Evolutionary conservation across 2,888 invertebrate genomes (phyloP).

Genomic region (Chrysolina haemoptera): DNA sequence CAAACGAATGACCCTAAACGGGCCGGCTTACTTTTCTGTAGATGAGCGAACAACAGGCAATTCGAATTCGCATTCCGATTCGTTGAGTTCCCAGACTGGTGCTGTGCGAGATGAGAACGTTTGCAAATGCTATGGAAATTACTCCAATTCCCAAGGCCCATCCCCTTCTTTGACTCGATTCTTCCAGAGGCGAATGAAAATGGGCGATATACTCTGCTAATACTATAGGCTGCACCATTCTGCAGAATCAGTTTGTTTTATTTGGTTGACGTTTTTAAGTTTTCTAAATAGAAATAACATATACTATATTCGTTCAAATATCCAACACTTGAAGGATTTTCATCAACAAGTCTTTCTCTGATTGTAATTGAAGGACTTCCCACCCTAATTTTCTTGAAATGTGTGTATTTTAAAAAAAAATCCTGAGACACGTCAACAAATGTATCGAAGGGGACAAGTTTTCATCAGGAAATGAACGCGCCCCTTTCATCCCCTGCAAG

Average conservation of each 20-base stretch:
- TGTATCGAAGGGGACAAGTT: too few species aligned
- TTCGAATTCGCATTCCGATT: slow-evolving; percentile 83
- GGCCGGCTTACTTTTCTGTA: slow-evolving; percentile 81
- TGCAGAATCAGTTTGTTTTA: slow-evolving; percentile 56
- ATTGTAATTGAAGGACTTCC: too few species aligned
- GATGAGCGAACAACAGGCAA: slow-evolving; percentile 85
- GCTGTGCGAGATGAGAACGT: slow-evolving; percentile 79
- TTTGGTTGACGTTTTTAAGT: neutral
- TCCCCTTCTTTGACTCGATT: slow-evolving; percentile 73
- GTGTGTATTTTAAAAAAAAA: too few species aligned
- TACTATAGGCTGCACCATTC: slow-evolving; percentile 76
- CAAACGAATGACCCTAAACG: too few species aligned
- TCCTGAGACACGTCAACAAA: too few species aligned
- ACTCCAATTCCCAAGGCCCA: slow-evolving; percentile 78
- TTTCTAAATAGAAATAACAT: too few species aligned
- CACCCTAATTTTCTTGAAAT: too few species aligned
- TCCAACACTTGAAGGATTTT: too few species aligned
- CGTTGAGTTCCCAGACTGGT: slow-evolving; percentile 73
- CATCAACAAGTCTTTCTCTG: too few species aligned
- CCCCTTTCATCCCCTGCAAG: too few species aligned
- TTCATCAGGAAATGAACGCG: too few species aligned
- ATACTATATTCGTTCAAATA: too few species aligned
- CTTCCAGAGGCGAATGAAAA: slow-evolving; percentile 69
- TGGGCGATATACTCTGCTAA: slow-evolving; percentile 77
- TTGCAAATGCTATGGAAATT: slow-evolving; percentile 74